Conservation (phyloP, 2,888 invertebrate genomes). For the Branchipolynoe longqiensis region DNA sequence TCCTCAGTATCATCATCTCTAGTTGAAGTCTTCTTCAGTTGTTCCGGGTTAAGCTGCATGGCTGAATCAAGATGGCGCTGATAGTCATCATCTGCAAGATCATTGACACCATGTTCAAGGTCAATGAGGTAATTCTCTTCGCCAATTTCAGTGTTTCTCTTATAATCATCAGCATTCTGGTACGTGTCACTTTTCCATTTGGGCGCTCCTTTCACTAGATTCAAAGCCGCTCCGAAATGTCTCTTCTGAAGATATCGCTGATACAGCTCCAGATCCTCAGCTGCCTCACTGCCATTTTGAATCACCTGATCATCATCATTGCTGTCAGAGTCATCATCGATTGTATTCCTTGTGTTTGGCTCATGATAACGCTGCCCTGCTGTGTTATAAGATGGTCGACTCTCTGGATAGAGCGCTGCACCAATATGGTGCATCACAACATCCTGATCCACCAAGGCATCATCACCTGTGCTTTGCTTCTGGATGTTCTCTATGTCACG, state of each 20-base stretch:
- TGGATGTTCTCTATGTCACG: not conserved
- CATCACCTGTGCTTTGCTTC: not conserved
- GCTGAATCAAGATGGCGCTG: no score
- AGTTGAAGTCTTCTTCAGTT: no score
- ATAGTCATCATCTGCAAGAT: no score
- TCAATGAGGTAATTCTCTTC: no score
- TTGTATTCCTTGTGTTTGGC: not conserved
- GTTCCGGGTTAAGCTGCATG: no score
- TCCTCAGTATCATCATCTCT: not conserved
- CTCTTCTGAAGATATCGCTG: not conserved
- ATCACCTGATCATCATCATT: no score
- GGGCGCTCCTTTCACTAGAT: not conserved
- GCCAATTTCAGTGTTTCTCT: no score
- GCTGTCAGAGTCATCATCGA: slow-evolving; percentile 8
- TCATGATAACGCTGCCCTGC: not conserved
- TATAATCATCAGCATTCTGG: not conserved
- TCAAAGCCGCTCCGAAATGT: not conserved
- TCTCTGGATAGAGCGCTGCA: not conserved
- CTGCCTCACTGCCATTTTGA: no score
- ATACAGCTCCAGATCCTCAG: not conserved
- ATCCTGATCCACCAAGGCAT: not conserved
- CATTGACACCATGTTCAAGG: no score
- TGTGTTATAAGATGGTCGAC: not conserved
- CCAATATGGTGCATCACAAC: not conserved
- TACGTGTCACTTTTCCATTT: not conserved